Evolutionary conservation across 92 coral and sea anemone genomes (phyloP), one percentile per base, ranked within the genome.

Genomic region (Plumapathes pennacea): DNA sequence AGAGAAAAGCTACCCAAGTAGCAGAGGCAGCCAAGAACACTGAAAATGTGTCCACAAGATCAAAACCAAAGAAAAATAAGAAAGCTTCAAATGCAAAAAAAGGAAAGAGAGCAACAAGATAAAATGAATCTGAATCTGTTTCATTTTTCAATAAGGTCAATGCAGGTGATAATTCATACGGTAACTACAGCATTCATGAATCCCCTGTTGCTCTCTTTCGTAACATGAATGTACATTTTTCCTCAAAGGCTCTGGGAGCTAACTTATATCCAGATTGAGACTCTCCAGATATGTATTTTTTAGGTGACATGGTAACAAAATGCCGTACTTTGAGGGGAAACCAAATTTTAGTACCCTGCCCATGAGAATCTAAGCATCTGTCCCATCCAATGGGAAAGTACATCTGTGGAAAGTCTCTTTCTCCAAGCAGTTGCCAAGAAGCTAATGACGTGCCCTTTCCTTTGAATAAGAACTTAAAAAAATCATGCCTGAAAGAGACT

Each of bases 331-430:
- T n/a, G n/a, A n/a, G n/a, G n/a, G n/a, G n/a, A n/a, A n/a, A n/a
- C n/a, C n/a, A n/a, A n/a, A n/a, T n/a, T n/a, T n/a, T n/a, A n/a
- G n/a, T n/a, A n/a, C n/a, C n/a, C n/a, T n/a, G n/a, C n/a, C n/a
- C n/a, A n/a, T n/a, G n/a, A n/a, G n/a, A n/a, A n/a, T n/a, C n/a
- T n/a, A n/a, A n/a, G n/a, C n/a, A n/a, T n/a, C n/a, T n/a, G n/a
- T 64, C 62, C 72, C 62, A 64, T 26, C 43, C 50, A 29, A 0
- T 32, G 10, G 46, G 28, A 38, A 64, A 64, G 25, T 49, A 64
- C 10, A 3, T 25, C 18, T 34, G 22, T 13, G 2, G 8, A 45
- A 64, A 47, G 60, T 64, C 62, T 34, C 41, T 34, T 22, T 37
- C 41, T 15, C 24, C 60, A 10, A 64, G 62, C 13, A 47, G 37